A percentile compares a stretch with the other conserved stretches of the same genome.
phyloP scores from a whole-genome alignment of 1,140 invertebrate genomes.

The Fopius arisanus region DNA sequence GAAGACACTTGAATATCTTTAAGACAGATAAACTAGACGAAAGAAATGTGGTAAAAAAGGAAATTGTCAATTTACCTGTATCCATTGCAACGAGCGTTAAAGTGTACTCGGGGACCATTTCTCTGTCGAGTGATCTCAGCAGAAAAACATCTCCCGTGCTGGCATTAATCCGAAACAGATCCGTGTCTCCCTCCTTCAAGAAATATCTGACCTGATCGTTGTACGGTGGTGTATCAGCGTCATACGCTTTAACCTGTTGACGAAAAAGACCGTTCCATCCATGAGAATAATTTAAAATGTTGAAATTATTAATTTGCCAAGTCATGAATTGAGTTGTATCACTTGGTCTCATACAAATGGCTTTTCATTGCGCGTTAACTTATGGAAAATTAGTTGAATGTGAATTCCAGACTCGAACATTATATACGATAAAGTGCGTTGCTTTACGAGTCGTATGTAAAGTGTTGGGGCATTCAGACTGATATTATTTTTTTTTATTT shows the following conservation, averaged over 20 bases:
- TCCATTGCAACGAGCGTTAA: conserved; percentile 90
- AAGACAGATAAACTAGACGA: not conserved
- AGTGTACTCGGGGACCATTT: conserved; percentile 81
- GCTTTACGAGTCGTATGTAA: not conserved
- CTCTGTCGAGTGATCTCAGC: conserved; percentile 82
- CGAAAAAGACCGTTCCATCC: not conserved
- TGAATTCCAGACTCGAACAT: not conserved
- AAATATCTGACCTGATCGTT: conserved; percentile 91
- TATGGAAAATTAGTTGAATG: not conserved
- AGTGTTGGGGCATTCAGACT: not conserved
- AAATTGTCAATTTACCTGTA: conserved; percentile 75
- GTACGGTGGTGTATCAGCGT: conserved; percentile 89
- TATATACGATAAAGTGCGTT: conserved; percentile 4
- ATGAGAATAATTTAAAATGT: not conserved
- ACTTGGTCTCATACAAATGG: not conserved
- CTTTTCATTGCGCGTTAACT: not conserved
- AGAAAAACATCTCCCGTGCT: conserved; percentile 88
- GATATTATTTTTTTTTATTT: not conserved
- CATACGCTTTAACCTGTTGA: conserved; percentile 79
- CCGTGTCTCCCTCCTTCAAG: conserved; percentile 89
- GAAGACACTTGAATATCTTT: not conserved
- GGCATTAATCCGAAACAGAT: conserved; percentile 87
- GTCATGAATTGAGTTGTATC: not conserved
- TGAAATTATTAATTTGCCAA: not conserved
- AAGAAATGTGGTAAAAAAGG: not conserved